Evolutionary conservation across 2,888 invertebrate genomes (phyloP).

Genomic region (Listrodromus nycthemerus): DNA sequence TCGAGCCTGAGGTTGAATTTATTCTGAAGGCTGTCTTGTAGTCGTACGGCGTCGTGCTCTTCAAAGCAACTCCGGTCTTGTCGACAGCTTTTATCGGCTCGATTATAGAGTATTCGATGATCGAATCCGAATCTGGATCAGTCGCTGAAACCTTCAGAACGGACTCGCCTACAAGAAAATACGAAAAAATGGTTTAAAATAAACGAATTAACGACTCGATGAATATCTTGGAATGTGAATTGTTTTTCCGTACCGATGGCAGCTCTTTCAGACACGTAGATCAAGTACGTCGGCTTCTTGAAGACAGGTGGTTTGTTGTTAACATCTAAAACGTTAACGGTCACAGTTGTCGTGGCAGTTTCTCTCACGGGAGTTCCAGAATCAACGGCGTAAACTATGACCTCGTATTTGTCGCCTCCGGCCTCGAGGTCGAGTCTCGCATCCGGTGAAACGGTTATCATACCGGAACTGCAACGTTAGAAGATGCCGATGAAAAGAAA

Average conservation of each 20-base stretch:
- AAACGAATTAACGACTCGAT: neutral
- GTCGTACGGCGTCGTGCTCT: conserved; percentile 87
- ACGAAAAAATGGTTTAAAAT: neutral
- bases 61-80: conserved; percentile 90
- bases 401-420: conserved; percentile 89
- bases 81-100: conserved; percentile 90
- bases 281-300: conserved; percentile 87
- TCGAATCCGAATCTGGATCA: conserved; percentile 90
- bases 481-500: neutral
- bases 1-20: conserved; percentile 89
- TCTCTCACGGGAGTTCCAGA: conserved; percentile 90
- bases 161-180: conserved; percentile 83
- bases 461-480: conserved; percentile 86
- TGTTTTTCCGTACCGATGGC: conserved; percentile 84
- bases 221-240: neutral
- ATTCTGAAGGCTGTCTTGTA: conserved; percentile 89
- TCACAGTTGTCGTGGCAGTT: conserved; percentile 91
- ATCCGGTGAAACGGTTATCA: conserved; percentile 90
- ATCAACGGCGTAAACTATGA: conserved; percentile 91
- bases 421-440: conserved; percentile 90
- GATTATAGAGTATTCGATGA: conserved; percentile 89
- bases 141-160: conserved; percentile 89
- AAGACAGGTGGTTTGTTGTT: conserved; percentile 94
- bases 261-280: conserved; percentile 90
- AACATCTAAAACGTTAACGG: conserved; percentile 90